A percentile compares a stretch with the other conserved stretches of the same genome.
These are phyloP conservation scores for Ridgeia piscesae DNA, from an alignment of 1,140 invertebrate genomes.

Conservation along the genomic window DNA sequence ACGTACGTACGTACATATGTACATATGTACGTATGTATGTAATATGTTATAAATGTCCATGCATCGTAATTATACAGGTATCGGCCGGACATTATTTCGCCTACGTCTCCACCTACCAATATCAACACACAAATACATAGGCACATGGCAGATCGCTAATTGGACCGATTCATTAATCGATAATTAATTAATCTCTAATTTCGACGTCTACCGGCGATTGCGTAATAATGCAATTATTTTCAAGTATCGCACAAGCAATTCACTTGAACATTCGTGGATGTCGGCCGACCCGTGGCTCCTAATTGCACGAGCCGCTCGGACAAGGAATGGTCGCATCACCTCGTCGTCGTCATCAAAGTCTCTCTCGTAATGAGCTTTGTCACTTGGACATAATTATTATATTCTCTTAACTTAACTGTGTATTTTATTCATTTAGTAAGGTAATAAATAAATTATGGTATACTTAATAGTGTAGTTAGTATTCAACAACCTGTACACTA, in stretches of 20 bases:
- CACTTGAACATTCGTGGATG: background rate
- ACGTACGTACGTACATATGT: background rate
- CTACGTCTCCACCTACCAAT: background rate
- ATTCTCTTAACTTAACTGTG: background rate
- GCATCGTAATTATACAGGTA: background rate
- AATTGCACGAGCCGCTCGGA: background rate
- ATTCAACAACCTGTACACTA: no score
- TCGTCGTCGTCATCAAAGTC: background rate
- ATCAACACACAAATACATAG: background rate
- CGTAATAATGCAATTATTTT: constrained; percentile 6
- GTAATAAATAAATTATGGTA: no score
- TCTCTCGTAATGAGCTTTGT: background rate
- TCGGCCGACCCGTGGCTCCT: background rate
- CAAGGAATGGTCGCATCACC: background rate
- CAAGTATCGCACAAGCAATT: constrained; percentile 5
- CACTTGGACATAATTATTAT: background rate
- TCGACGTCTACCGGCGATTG: background rate
- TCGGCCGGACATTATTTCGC: background rate
- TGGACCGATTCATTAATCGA: constrained; percentile 5
- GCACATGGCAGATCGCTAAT: background rate
- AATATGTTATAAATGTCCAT: background rate
- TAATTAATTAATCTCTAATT: constrained; percentile 2
- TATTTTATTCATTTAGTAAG: no score
- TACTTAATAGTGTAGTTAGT: background rate
- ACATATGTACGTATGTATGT: background rate